Evolutionary conservation across 2,888 invertebrate genomes (phyloP), one percentile per base, ranked within the genome.

Genomic region (Charanyca ferruginea): DNA sequence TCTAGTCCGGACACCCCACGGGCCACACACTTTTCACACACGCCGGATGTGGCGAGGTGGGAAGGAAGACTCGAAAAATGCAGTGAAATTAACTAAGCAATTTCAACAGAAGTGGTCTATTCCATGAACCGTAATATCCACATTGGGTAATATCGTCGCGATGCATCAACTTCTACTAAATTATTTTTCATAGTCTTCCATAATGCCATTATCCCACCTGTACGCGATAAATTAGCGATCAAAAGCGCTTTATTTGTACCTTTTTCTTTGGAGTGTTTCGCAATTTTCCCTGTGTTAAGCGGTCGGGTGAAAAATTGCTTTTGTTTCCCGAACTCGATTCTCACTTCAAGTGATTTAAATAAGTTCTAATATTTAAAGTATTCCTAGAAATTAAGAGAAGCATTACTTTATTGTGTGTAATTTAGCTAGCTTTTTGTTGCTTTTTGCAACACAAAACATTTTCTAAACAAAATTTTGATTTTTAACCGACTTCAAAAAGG

Each of bases 291-390:
- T 57, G 45, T 53, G 45, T 49, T 48, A 77, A 78, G 74, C 77
- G 78, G 65, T 79, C 53, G 67, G 59, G 67, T 79, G 73, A 83
- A 79, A 83, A 85, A 85, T 83, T 77, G 65, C 70, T 77, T 74
- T 80, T 81, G 67, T 82, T 78, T 45, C 23, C 42, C 20, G n/a
- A 77, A 62, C 67, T 69, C 62, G 35, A 57, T 63, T 60, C 55
- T 59, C 68, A 70, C 66, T 70, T 69, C 73, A 75, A 71, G 71
- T 71, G 57, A 72, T 68, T 70, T 61, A 73, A 81, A 83, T 78
- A 67, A 71, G 55, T 18, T 58, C 48, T 71, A 74, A 80, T 75
- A 67, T 61, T 44, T 28, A 41, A 73, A 73, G 65, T 79, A 74
- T 73, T 76, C 65, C 73, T 60, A 11, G 9, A 5, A 48, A 45